A percentile compares a stretch with the other conserved stretches of the same genome.
phyloP scores from a whole-genome alignment of 2,113 vertebrate species.

The Actinemys pallida region DNA sequence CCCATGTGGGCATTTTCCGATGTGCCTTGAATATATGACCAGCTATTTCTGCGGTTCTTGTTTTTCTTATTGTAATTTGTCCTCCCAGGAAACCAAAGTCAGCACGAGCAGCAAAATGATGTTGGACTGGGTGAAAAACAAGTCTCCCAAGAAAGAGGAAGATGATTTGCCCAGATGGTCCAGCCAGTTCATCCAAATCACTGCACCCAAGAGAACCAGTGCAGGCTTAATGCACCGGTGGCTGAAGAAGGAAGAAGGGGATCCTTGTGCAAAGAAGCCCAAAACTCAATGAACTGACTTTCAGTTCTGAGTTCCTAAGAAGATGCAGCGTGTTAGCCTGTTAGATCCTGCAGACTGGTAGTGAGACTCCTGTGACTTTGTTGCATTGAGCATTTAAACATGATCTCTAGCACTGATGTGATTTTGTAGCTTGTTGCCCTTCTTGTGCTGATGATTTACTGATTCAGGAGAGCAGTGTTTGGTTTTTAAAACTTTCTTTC shows the following conservation, averaged over 20 bases:
- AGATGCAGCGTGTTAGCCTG: neutral
- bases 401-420: neutral
- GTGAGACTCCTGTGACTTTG: neutral
- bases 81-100: constrained; percentile 78
- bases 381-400: neutral
- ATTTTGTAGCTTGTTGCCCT: neutral
- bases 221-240: constrained; percentile 73
- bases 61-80: constrained; percentile 5
- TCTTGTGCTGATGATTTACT: neutral
- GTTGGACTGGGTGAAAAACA: constrained; percentile 87
- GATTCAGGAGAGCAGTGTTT: neutral
- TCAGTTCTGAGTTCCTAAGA: neutral
- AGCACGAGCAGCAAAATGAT: constrained; percentile 86
- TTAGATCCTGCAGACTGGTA: neutral
- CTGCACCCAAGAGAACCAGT: constrained; percentile 59
- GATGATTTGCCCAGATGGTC: constrained; percentile 51
- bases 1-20: neutral
- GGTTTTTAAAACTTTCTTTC: constrained; percentile 12
- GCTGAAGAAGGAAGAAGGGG: constrained; percentile 75
- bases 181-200: constrained; percentile 72
- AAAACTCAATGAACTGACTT: constrained; percentile 33
- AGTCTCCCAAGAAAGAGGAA: constrained; percentile 83
- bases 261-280: constrained; percentile 76
- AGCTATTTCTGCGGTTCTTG: neutral
- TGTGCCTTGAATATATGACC: neutral